Conservation (phyloP, 2,113 vertebrate genomes). For the Eptesicus fuscus region DNA sequence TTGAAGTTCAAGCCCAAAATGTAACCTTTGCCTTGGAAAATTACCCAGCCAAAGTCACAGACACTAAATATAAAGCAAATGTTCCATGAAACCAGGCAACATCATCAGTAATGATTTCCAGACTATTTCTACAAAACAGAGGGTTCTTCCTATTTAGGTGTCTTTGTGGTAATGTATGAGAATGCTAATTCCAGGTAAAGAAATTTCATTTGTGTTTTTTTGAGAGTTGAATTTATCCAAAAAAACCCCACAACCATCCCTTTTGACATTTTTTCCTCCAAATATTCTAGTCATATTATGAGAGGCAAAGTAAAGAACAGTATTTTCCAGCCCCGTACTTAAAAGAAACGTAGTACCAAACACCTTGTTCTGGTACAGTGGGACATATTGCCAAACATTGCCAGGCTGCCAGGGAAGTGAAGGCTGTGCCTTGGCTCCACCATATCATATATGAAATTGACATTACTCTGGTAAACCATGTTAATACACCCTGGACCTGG, state of each 20-base stretch:
- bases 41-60: not conserved
- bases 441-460: slow-evolving; percentile 18
- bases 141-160: not conserved
- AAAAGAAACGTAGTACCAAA: not conserved
- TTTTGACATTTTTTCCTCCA: slow-evolving; percentile 28
- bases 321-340: slow-evolving; percentile 28
- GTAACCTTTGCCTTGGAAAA: slow-evolving; percentile 33
- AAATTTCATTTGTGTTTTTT: slow-evolving; percentile 13
- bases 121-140: slow-evolving; percentile 31
- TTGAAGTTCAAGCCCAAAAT: slow-evolving; percentile 19
- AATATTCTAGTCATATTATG: slow-evolving; percentile 30
- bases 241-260: not conserved
- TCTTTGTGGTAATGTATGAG: not conserved
- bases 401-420: not conserved
- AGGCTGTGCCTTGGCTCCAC: not conserved
- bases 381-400: not conserved
- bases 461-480: not conserved
- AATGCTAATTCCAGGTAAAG: slow-evolving; percentile 7
- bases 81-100: not conserved
- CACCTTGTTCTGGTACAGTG: not conserved
- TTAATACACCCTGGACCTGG: not conserved
- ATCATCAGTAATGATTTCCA: not conserved
- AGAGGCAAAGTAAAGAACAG: not conserved
- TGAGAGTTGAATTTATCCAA: slow-evolving; percentile 27
- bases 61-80: slow-evolving; percentile 36